Conservation (phyloP, 2,113 vertebrate species). For the Rousettus leschenaultii region DNA sequence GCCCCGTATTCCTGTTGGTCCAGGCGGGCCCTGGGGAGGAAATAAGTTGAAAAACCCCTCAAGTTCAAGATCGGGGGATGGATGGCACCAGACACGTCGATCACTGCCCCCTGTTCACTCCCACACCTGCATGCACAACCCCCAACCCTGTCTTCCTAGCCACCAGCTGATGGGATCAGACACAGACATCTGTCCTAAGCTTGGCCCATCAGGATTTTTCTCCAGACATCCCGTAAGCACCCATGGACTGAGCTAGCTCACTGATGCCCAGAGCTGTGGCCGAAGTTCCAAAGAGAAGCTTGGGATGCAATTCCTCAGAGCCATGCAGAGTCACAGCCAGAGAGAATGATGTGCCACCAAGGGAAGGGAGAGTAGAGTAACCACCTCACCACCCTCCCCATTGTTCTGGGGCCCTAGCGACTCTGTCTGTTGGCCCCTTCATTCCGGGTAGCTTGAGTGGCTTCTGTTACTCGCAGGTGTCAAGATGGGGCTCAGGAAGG, state of each 20-base stretch:
- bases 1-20: slow-evolving; percentile 89
- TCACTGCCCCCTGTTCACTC: not conserved
- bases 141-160: not conserved
- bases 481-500: not conserved
- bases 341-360: not conserved
- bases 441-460: too few relatives aligned
- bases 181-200: not conserved
- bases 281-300: not conserved
- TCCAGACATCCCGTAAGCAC: not conserved
- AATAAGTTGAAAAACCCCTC: not conserved
- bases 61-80: accelerated
- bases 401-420: not conserved
- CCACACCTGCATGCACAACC: not conserved
- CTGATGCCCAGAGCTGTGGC: accelerated
- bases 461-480: not conserved
- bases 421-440: not conserved
- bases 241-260: not conserved
- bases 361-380: not conserved
- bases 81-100: too few relatives aligned
- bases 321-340: not conserved
- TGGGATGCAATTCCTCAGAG: not conserved
- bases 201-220: not conserved
- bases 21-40: slow-evolving; percentile 87
- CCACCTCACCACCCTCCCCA: accelerated
- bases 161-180: not conserved